These are phyloP conservation scores for Eospalax fontanierii DNA, from an alignment of 2,797 vertebrate genomes.

Conservation along the genomic window DNA sequence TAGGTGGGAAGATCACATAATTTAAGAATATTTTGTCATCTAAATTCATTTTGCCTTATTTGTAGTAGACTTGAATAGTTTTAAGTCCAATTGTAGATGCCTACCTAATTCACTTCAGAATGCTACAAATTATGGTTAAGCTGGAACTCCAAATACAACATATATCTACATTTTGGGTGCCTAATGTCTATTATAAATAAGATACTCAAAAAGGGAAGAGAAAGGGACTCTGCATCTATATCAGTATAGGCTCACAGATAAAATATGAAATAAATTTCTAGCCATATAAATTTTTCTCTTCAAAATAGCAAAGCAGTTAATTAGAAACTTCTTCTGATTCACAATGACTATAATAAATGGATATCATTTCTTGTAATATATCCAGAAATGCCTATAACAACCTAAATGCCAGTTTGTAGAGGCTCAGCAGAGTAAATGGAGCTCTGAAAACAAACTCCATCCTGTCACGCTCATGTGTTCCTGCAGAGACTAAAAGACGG, in stretches of 20 bases:
- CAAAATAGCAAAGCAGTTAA: slow-evolving; percentile 19
- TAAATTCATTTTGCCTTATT: slow-evolving; percentile 42
- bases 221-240: background rate
- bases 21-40: slow-evolving; percentile 4
- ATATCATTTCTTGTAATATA: slow-evolving; percentile 58
- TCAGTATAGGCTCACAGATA: slow-evolving; percentile 29
- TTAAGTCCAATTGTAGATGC: background rate
- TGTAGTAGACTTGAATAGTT: background rate
- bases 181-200: background rate
- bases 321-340: background rate
- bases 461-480: background rate
- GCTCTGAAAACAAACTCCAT: slow-evolving; percentile 20
- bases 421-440: background rate
- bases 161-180: slow-evolving; percentile 28
- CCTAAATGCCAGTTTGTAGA: slow-evolving; percentile 26
- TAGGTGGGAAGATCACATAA: background rate
- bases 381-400: slow-evolving; percentile 41
- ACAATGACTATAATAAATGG: slow-evolving; percentile 18
- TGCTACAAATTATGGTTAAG: slow-evolving; percentile 17
- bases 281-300: slow-evolving; percentile 47
- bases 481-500: slow-evolving; percentile 52
- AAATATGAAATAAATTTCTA: slow-evolving; percentile 27
- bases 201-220: background rate
- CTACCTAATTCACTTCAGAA: background rate
- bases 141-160: slow-evolving; percentile 29